Percentiles rank a stretch among this genome's conserved stretches.
Evolutionary conservation across 2,888 invertebrate species (phyloP).

Genomic region (Leptarthrus brevirostris): DNA sequence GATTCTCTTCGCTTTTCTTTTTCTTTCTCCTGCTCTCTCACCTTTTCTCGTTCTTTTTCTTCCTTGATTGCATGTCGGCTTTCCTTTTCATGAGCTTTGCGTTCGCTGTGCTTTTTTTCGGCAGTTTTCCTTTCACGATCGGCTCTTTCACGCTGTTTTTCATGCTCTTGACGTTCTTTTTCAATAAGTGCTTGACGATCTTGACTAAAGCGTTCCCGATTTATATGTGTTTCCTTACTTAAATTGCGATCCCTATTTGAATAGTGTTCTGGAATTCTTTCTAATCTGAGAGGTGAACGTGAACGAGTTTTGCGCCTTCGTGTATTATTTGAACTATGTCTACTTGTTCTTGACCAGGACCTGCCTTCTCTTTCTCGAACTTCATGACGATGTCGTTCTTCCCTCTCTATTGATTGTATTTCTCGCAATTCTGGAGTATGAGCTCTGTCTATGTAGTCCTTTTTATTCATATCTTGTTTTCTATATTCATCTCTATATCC

Average conservation of each 20-base stretch:
- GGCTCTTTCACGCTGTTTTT: slow-evolving; percentile 59
- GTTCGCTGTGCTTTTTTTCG: slow-evolving; percentile 52
- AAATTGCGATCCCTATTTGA: slow-evolving; percentile 54
- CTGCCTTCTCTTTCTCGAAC: slow-evolving; percentile 46
- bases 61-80: slow-evolving; percentile 65
- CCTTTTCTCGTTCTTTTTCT: slow-evolving; percentile 59
- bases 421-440: slow-evolving; percentile 48
- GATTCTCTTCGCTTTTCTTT: slow-evolving; percentile 55
- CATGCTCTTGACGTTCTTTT: slow-evolving; percentile 57
- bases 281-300: slow-evolving; percentile 40
- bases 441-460: slow-evolving; percentile 37
- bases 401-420: slow-evolving; percentile 41
- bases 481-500: slow-evolving; percentile 31
- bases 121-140: slow-evolving; percentile 54
- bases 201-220: slow-evolving; percentile 57
- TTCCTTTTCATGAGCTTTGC: slow-evolving; percentile 51
- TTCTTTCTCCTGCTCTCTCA: slow-evolving; percentile 61
- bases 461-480: slow-evolving; percentile 20
- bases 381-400: slow-evolving; percentile 46
- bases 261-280: slow-evolving; percentile 39
- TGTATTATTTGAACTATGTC: slow-evolving; percentile 11
- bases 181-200: slow-evolving; percentile 64
- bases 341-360: slow-evolving; percentile 52
- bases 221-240: slow-evolving; percentile 53
- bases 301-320: slow-evolving; percentile 49